Base-by-base conservation (phyloP, 2,113 vertebrate genomes). In the Falco punctatus region DNA sequence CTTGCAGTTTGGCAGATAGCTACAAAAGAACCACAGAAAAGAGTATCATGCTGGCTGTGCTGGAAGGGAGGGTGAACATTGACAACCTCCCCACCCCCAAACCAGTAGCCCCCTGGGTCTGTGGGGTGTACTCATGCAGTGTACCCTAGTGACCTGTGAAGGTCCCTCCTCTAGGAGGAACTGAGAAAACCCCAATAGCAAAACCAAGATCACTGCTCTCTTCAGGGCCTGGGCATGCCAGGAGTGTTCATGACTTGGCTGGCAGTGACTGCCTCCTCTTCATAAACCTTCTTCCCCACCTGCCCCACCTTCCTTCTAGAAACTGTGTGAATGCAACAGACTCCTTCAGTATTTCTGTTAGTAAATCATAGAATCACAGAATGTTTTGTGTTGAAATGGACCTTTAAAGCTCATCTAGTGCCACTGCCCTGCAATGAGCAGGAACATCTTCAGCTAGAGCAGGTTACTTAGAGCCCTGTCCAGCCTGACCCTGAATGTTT, bases 341-440 rank as follows among this genome's bases (percentile, higher is more conserved):
- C n/a, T 52, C 0, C 0, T 52, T 78, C 10, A 8, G 0, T 79
- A 19, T 46, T 66, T 79, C 55, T 91, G 10, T 66, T 66, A 74
- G 30, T 70, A 35, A 73, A 52, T 42, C 8, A 51, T 0, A 66
- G 66, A 59, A 77, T 59, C 13, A 30, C 13, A 26, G 54, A 72
- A 65, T 32, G 2, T 5, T 79, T 92, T 71, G 30, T 4, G 6
- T 58, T 79, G 66, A 23, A 42, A 42, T 11, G 42, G 26, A 61
- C 15, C 2, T 78, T 57, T 52, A 38, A 30, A 71, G 28, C 5
- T 49, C 61, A 27, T 21, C 27, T 38, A 17, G 73, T 17, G 9
- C 18, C 54, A 24, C 1, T 6, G 13, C 5, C 4, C 2, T 46
- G 40, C 67, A 11, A 11, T 21, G 4, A 44, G 15, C 40, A 59